Base-by-base conservation (phyloP, 1,140 invertebrate genomes). In the Drosophila carrolli region DNA sequence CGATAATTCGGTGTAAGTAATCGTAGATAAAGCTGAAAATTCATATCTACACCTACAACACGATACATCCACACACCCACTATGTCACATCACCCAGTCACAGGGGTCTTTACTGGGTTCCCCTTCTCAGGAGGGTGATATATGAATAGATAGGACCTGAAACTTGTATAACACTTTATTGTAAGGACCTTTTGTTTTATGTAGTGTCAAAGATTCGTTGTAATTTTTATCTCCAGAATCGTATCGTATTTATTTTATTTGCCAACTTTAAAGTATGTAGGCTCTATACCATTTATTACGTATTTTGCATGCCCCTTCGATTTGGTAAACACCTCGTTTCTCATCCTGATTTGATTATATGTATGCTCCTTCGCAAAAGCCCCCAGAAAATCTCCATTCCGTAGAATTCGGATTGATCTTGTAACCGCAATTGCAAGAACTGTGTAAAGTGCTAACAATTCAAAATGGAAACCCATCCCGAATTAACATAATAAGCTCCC, bases 1-100 rank as follows among this genome's bases (percentile, higher is more conserved):
- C 95, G 92, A 94, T 97, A 93, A 95, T 96, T 92, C 95, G 95
- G 95, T 97, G 96, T 97, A 96, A 97, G 96, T 97, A 96, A 80
- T 55, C 53, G 70, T 78, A 53, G 62, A 82, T 44, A 48, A 73
- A 81, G 41, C 53, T 66, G 59, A 48, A 59, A 70, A 47, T 46
- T 54, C 38, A 61, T 41, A 60, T 8, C 40, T 56, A 72, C 41
- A 56, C 51, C 38, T 54, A 82, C 61, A 55, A 46, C 35, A 60
- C 63, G 13, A 71, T 40, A 57, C 40, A 66, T 43, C 67, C 38
- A 62, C 56, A 74, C 68, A 62, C n/a, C 14, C 60, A 75, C 57
- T 43, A 16, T 11, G 43, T 56, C 37, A 48, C 51, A 59, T 55
- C 10, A 65, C 38, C 32, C 27, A 44, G 55, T 27, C 55, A 63